These are phyloP conservation scores for Mamestra configurata DNA, from an alignment of 1,140 invertebrate genomes.

Conservation along the genomic window DNA sequence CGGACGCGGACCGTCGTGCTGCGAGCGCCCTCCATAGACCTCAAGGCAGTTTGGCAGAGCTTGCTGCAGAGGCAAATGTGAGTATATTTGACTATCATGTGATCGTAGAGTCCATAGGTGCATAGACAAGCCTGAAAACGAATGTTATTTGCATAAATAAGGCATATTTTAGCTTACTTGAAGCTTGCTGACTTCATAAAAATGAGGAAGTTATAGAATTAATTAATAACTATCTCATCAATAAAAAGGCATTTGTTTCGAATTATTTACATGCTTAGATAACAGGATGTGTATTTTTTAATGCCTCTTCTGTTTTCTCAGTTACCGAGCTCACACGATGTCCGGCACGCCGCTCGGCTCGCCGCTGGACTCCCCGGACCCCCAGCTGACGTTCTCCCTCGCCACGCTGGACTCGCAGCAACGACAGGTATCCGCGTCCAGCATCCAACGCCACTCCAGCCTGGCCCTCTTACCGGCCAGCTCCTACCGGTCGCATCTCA, in stretches of 20 bases:
- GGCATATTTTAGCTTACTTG: too few species aligned
- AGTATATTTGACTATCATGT: too few species aligned
- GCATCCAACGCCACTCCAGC: slow-evolving; percentile 83
- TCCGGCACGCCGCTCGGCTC: slow-evolving; percentile 90
- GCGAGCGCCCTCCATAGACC: slow-evolving; percentile 93
- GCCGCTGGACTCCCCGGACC: slow-evolving; percentile 91
- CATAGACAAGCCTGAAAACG: too few species aligned
- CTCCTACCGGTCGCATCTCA: slow-evolving; percentile 83
- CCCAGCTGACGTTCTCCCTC: slow-evolving; percentile 89
- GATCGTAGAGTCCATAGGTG: too few species aligned
- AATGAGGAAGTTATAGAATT: too few species aligned
- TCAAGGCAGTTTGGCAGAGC: slow-evolving; percentile 96
- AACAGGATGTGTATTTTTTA: too few species aligned
- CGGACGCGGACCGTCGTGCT: slow-evolving; percentile 91
- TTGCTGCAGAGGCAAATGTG: slow-evolving; percentile 95
- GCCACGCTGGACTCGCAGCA: slow-evolving; percentile 89
- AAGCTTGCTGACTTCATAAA: too few species aligned
- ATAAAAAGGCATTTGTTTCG: too few species aligned
- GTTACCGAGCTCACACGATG: slow-evolving; percentile 91
- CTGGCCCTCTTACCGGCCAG: slow-evolving; percentile 81
- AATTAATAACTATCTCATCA: too few species aligned
- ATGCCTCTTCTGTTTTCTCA: slow-evolving; percentile 65
- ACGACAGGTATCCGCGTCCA: slow-evolving; percentile 88
- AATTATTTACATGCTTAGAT: too few species aligned
- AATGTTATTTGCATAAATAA: too few species aligned